phyloP scores from a whole-genome alignment of 2,113 vertebrate species.

The Hemibates koningsi region DNA sequence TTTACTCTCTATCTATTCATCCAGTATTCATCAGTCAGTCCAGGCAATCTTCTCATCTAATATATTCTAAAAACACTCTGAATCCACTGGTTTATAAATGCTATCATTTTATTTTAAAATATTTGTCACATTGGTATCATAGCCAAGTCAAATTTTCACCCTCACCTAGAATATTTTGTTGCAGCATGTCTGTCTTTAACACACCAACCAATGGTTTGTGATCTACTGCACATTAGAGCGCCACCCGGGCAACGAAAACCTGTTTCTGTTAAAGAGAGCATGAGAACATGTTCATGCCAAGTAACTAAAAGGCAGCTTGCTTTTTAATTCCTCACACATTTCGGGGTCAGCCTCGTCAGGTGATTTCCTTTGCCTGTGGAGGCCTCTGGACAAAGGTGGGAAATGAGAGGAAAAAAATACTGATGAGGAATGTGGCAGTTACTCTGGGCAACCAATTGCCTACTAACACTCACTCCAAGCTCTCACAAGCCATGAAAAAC shows the following conservation, averaged over 20 bases:
- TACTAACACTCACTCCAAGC: not conserved
- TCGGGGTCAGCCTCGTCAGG: not conserved
- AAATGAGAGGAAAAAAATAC: not conserved
- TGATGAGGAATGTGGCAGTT: not conserved
- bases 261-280: constrained; percentile 19
- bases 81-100: not conserved
- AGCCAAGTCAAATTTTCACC: not conserved
- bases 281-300: constrained; percentile 7
- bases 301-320: constrained; percentile 14
- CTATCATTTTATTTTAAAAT: not conserved
- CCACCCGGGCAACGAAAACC: constrained; percentile 2
- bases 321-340: constrained; percentile 7
- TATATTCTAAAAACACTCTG: not conserved
- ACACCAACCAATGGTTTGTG: not conserved
- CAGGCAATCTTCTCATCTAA: not conserved
- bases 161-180: not conserved
- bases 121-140: not conserved
- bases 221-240: constrained; percentile 27
- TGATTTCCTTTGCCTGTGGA: not conserved
- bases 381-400: not conserved
- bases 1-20: not conserved
- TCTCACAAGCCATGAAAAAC: not conserved
- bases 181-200: constrained; percentile 3
- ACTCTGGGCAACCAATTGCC: not conserved
- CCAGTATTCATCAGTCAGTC: not conserved